Base-by-base conservation (phyloP, 2,888 invertebrate species). In the Oligia fasciuncula region DNA sequence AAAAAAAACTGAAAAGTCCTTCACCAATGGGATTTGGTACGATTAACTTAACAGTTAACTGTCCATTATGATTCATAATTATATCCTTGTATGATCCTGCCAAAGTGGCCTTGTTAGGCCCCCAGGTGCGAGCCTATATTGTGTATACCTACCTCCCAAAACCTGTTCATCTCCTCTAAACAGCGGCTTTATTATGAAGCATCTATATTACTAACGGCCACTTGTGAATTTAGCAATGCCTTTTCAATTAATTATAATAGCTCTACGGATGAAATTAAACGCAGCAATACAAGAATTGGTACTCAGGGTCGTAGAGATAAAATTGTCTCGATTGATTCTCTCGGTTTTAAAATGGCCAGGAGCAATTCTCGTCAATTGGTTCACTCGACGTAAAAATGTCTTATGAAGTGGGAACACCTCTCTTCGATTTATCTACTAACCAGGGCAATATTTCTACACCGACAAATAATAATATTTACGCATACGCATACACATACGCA, bases 251-350 rank as follows among this genome's bases (percentile, higher is more conserved):
- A n/a, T 29, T 65, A 11, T 49, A 49, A 49, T 13, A 62, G 23
- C 17, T 46, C 73, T 40, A 51, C 23, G 6, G 60, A 40, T 49
- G 9, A 68, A 40, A 68, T 69, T 4, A 79, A 67, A 75, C 49
- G 17, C 23, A 77, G 19, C n/a, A 23, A 49, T 4, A 49, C 49
- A 49, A 49, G 4, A 49, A 49, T 14, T 49, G 49, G 14, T 49
- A 49, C 49, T 49, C 49, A 14, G 14, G 14, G 49, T 49, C 49
- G 49, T 49, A 49, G 49, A 49, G 49, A 14, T 49, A 60, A 46
- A 29, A 77, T 69, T 70, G 60, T 2, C 43, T 66, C 29, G 9
- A 62, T 54, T 35, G 66, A 66, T 60, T 62, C 17, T 19, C 13
- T 70, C 17, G 51, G 40, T 54, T 40, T 62, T 40, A 43, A 60